Evolutionary conservation across 2,888 invertebrate species (phyloP), one percentile per base, ranked within the genome.

Genomic region (Odontocolon sp.): DNA sequence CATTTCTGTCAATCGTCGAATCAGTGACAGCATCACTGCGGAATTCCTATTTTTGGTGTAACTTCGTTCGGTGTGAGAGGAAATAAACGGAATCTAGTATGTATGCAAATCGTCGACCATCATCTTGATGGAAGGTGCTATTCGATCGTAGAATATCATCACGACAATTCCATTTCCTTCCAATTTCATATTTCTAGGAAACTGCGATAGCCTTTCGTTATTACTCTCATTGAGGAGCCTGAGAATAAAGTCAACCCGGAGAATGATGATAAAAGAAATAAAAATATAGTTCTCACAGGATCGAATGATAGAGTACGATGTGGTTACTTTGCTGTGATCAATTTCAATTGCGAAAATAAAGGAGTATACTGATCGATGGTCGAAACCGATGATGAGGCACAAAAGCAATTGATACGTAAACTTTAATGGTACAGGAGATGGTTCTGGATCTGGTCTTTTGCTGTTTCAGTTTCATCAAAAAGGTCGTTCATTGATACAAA

Each of bases 121-220:
- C 2, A 28, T 52, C 9, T 31, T 9, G 52, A 52, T 16, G 52
- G 16, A 31, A 52, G 52, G 14, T 52, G 31, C 52, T 14, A 52
- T 52, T 52, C 16, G 14, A 52, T 31, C n/a, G 28, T 52, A 33
- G 2, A 52, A 3, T 4, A 8, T 38, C 50, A 59, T 38, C 16
- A 11, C 26, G 40, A 28, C 26, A 26, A 47, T 50, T 21, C 8
- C 23, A 45, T 57, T 40, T 59, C 21, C 16, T 18, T 31, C 50
- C 21, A 14, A 69, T 38, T 50, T 68, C 14, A 14, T 36, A 3
- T 40, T 40, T 38, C 40, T 3, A 6, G 26, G 21, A 9, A 66
- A 66, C 40, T 38, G 26, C 38, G 40, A 40, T 52, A 23, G 9
- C 14, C 38, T 31, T 52, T 14, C 40, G 57, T 18, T 40, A 52